phyloP scores from a whole-genome alignment of 1,140 invertebrate genomes.

The Bombus turneri region DNA sequence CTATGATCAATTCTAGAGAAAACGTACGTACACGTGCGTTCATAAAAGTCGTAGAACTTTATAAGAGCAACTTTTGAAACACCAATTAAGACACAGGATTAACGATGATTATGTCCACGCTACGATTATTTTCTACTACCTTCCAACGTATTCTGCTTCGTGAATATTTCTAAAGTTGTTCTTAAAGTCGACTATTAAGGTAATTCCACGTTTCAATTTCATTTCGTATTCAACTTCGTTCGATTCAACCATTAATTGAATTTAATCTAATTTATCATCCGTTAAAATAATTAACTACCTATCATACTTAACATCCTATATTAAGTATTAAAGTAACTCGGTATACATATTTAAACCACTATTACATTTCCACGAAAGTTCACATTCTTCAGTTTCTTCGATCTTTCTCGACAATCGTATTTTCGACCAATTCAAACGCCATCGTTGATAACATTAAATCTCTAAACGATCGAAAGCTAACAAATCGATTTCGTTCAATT shows the following conservation, averaged over 20 bases:
- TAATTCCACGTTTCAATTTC: not conserved
- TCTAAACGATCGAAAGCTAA: not conserved
- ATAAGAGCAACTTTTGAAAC: not conserved
- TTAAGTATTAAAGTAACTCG: not conserved
- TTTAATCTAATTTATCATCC: not conserved
- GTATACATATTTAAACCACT: not conserved
- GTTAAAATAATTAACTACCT: not conserved
- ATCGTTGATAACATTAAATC: not conserved
- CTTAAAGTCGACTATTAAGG: not conserved
- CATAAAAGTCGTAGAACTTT: not conserved
- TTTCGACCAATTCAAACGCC: not conserved
- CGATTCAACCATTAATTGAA: not conserved
- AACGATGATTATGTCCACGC: not conserved
- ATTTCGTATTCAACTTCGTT: not conserved
- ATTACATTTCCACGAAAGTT: not conserved
- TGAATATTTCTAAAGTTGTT: not conserved
- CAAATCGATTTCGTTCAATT: slow-evolving; percentile 18
- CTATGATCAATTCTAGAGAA: not conserved
- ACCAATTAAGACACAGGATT: not conserved
- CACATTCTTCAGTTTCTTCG: not conserved
- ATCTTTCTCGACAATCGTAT: not conserved
- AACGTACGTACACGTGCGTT: not conserved
- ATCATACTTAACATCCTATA: not conserved
- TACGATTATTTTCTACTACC: not conserved
- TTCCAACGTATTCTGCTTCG: not conserved